These are phyloP conservation scores for Pristionchus maxplancki DNA, from an alignment of 2,888 invertebrate species.

Conservation along the genomic window DNA sequence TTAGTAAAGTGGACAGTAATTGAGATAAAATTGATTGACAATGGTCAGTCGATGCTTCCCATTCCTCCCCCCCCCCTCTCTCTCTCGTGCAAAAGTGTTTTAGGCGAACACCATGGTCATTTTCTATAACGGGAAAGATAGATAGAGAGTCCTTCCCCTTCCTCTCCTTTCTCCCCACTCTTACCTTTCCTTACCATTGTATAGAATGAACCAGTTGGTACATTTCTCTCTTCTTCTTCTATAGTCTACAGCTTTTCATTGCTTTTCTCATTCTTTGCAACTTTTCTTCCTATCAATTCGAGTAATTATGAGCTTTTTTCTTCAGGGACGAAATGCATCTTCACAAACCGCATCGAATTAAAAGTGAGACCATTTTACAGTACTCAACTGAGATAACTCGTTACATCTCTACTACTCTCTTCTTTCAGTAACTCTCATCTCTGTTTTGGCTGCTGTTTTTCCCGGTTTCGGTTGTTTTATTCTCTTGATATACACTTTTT, in stretches of 20 bases:
- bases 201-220: constrained; percentile 42
- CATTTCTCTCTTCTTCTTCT: constrained; percentile 12
- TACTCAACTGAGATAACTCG: not conserved
- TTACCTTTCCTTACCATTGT: constrained; percentile 21
- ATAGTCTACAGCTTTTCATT: not conserved
- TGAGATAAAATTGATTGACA: not conserved
- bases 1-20: not conserved
- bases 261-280: not conserved
- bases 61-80: not conserved
- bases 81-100: not conserved
- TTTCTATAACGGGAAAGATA: not conserved
- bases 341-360: constrained; percentile 8
- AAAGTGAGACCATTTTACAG: not conserved
- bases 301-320: not conserved
- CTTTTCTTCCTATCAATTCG: not conserved
- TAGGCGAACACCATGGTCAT: not conserved
- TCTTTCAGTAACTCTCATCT: constrained; percentile 61
- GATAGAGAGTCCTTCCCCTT: not conserved
- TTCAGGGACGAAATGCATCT: constrained; percentile 25
- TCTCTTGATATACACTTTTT: constrained; percentile 78
- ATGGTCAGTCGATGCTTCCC: not conserved
- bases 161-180: not conserved
- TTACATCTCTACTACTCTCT: not conserved
- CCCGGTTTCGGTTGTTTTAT: constrained; percentile 74
- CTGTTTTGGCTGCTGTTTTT: constrained; percentile 69